Percentiles rank a stretch among this genome's conserved stretches.
These are phyloP conservation scores for Agrenia bidenticulata DNA, from an alignment of 2,888 invertebrate species.

Conservation along the genomic window DNA sequence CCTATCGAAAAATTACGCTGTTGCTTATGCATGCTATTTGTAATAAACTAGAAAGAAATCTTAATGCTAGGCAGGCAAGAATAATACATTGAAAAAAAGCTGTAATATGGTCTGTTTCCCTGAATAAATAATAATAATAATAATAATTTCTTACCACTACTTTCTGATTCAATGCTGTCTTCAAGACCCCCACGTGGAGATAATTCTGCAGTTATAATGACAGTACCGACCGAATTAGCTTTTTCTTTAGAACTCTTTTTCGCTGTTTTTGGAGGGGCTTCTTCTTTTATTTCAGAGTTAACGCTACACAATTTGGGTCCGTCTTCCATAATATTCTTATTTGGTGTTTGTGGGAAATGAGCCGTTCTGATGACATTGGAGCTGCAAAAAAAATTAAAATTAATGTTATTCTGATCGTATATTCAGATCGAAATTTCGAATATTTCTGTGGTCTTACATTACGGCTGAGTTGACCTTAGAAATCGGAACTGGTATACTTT, in stretches of 20 bases:
- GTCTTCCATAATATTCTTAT: neutral
- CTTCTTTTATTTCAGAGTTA: neutral
- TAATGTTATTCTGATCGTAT: neutral
- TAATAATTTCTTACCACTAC: neutral
- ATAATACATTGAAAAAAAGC: too few relatives aligned
- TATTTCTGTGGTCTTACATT: constrained; percentile 30
- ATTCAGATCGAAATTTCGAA: neutral
- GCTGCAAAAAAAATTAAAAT: constrained; percentile 10
- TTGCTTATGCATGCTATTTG: too few relatives aligned
- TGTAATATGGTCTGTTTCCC: too few relatives aligned
- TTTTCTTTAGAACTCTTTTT: neutral
- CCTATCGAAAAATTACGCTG: too few relatives aligned
- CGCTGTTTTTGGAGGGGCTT: neutral
- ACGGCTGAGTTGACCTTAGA: constrained; percentile 49
- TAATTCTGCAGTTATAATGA: constrained; percentile 44
- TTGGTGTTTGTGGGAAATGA: neutral
- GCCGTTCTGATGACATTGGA: constrained; percentile 13
- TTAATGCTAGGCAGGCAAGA: too few relatives aligned
- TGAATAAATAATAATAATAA: too few relatives aligned
- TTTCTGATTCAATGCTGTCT: constrained; percentile 8
- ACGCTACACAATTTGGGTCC: neutral
- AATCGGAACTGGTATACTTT: constrained; percentile 27
- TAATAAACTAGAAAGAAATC: too few relatives aligned
- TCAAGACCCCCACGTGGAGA: constrained; percentile 25
- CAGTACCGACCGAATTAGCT: neutral